A percentile compares a stretch with the other conserved stretches of the same genome.
phyloP scores from a whole-genome alignment of 35 echinoderm and acorn worm species.

The Heliocidaris erythrogramma region DNA sequence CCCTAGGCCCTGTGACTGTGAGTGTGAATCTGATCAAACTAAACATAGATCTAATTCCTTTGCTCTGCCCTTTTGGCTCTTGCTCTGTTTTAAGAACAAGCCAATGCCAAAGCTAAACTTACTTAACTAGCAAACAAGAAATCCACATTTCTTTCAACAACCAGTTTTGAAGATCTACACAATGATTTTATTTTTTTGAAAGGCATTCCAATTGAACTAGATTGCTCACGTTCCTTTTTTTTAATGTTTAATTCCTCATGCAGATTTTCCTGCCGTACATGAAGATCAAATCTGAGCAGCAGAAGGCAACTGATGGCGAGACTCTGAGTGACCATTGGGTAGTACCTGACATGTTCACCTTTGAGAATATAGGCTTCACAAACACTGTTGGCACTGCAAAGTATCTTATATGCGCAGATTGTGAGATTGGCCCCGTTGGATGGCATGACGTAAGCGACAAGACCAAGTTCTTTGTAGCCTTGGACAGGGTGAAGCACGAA shows the following conservation, averaged over 20 bases:
- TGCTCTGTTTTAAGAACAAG: too few species aligned
- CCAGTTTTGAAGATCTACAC: too few species aligned
- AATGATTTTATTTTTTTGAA: too few species aligned
- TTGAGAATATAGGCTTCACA: conserved; percentile 98
- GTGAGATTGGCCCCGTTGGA: conserved; percentile 94
- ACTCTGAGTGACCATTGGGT: conserved; percentile 79
- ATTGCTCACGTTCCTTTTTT: neutral
- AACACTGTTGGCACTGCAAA: conserved; percentile 87
- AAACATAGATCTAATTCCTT: too few species aligned
- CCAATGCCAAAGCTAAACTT: too few species aligned
- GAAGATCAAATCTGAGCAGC: conserved; percentile 86
- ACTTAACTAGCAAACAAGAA: too few species aligned
- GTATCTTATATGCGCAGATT: conserved; percentile 93
- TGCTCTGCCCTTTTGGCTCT: too few species aligned
- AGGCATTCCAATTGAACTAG: too few species aligned
- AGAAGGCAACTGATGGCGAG: conserved; percentile 70
- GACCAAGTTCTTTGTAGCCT: conserved; percentile 80
- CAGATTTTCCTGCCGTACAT: conserved; percentile 93
- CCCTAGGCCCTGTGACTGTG: too few species aligned
- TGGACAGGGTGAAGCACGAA: conserved; percentile 80
- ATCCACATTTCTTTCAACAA: too few species aligned
- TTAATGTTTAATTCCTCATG: neutral
- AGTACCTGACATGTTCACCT: conserved; percentile 92
- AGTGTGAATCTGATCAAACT: too few species aligned
- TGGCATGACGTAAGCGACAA: conserved; percentile 68